These are phyloP conservation scores for Siphlonurus alternatus DNA, from an alignment of 2,888 invertebrate species.

Conservation along the genomic window DNA sequence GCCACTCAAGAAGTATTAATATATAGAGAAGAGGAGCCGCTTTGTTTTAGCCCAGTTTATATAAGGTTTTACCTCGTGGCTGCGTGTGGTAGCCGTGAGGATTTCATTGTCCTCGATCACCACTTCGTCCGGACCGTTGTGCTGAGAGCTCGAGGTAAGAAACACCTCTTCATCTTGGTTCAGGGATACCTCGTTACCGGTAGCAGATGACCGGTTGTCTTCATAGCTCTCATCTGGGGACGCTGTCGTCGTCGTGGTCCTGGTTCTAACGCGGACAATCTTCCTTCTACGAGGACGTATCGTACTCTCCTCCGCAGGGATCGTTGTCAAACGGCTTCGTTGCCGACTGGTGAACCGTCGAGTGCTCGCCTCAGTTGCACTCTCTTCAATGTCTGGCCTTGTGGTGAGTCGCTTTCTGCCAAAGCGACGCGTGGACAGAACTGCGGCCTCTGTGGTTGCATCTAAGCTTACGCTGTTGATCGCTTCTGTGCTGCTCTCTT, in stretches of 20 bases:
- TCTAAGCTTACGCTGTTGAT: background rate
- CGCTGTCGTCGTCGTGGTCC: background rate
- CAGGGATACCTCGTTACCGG: background rate
- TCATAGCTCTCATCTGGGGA: background rate
- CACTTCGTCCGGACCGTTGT: too few species aligned
- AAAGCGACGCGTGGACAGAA: background rate
- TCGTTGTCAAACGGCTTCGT: background rate
- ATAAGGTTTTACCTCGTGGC: too few species aligned
- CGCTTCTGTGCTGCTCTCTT: background rate
- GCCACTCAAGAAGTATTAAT: too few species aligned
- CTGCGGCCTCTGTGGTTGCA: background rate
- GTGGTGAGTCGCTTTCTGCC: background rate
- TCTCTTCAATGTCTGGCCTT: too few species aligned
- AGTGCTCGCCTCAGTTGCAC: too few species aligned
- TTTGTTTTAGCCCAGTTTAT: too few species aligned
- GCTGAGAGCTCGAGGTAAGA: too few species aligned
- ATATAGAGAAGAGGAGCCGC: too few species aligned
- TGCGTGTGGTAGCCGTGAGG: too few species aligned
- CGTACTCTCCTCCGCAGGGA: background rate
- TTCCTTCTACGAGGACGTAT: background rate
- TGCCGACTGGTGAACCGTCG: background rate
- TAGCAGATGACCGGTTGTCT: background rate
- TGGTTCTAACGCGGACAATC: background rate
- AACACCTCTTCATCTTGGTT: background rate
- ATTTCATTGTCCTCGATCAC: background rate